A percentile compares a stretch with the other conserved stretches of the same genome.
Evolutionary conservation across 2,113 vertebrate genomes (phyloP).

Genomic region (Spizaetus ornatus): DNA sequence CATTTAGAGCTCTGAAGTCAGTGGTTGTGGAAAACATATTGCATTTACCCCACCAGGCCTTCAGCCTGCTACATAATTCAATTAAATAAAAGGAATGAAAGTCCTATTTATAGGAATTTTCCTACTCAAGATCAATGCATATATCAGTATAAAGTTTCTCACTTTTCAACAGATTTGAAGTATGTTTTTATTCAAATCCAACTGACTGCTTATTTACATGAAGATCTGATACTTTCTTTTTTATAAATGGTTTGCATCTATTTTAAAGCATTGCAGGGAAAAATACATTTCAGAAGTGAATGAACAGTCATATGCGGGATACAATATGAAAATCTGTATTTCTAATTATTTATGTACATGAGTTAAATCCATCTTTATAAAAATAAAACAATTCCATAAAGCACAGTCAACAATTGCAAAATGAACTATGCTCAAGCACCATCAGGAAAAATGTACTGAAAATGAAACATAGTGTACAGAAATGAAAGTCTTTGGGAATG

Average conservation of each 20-base stretch:
- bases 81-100: not conserved
- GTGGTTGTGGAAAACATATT: not conserved
- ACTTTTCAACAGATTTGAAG: not conserved
- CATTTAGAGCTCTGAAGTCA: not conserved
- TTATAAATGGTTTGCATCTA: not conserved
- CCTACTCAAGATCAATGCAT: not conserved
- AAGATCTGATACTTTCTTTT: not conserved
- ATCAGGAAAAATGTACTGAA: not conserved
- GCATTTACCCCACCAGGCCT: not conserved
- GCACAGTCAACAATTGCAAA: not conserved
- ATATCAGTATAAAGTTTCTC: not conserved
- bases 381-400: not conserved
- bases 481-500: not conserved
- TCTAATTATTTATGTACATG: not conserved
- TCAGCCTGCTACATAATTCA: not conserved
- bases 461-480: not conserved
- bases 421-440: not conserved
- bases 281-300: not conserved
- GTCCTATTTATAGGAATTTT: not conserved
- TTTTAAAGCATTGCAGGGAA: not conserved
- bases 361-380: not conserved
- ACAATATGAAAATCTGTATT: not conserved
- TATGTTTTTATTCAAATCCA: not conserved
- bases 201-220: not conserved
- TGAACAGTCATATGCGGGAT: not conserved